These are phyloP conservation scores for Ahaetulla prasina DNA, from an alignment of 2,113 vertebrate genomes.

Conservation along the genomic window DNA sequence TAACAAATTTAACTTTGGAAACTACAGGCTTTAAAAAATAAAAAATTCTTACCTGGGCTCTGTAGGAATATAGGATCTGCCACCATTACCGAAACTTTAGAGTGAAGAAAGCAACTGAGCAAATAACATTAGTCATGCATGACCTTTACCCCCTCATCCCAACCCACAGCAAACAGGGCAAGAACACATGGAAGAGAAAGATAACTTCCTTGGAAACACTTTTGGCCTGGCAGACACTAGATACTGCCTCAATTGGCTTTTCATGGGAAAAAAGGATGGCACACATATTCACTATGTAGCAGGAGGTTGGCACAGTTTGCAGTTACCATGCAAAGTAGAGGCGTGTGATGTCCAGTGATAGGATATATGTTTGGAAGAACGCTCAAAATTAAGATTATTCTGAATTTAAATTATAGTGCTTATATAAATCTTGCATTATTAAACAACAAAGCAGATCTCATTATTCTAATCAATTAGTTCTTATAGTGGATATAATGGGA, in stretches of 20 bases:
- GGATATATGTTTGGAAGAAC: neutral
- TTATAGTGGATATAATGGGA: neutral
- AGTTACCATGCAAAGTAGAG: neutral
- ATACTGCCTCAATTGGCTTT: neutral
- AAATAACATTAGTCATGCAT: conserved; percentile 4
- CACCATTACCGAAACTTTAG: neutral
- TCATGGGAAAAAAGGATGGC: neutral
- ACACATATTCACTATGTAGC: neutral
- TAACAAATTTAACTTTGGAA: neutral
- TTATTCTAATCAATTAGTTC: neutral
- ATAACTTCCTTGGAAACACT: neutral
- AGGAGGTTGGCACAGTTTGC: neutral
- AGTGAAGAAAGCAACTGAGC: neutral
- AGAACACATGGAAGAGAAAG: neutral
- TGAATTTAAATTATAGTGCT: neutral
- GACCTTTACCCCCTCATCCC: conserved; percentile 55
- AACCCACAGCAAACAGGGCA: conserved; percentile 36
- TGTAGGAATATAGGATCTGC: neutral
- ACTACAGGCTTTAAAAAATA: neutral
- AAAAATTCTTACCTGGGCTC: neutral
- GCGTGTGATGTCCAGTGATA: neutral
- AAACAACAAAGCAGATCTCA: neutral
- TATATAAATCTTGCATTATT: neutral
- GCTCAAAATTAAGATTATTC: neutral
- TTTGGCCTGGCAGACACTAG: neutral